phyloP scores from a whole-genome alignment of 1,140 invertebrate genomes.

The Pteromalus puparum region DNA sequence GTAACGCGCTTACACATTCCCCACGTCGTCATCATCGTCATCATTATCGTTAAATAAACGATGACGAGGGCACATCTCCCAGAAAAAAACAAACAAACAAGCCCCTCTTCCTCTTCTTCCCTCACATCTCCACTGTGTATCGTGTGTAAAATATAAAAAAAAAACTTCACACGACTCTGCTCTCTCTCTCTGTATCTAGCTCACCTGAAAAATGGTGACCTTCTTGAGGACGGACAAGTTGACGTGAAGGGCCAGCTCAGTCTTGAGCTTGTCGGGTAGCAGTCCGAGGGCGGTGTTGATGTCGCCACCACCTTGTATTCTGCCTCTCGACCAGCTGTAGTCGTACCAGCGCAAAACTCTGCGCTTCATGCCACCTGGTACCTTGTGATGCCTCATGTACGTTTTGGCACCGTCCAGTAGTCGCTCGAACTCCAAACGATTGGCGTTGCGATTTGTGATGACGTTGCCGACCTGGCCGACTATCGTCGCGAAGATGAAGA shows the following conservation, averaged over 20 bases:
- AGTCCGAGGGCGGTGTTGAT: conserved; percentile 95
- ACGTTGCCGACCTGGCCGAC: conserved; percentile 98
- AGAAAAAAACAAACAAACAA: neutral
- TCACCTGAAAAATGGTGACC: conserved; percentile 80
- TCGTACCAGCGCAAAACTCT: conserved; percentile 97
- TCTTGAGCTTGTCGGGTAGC: conserved; percentile 96
- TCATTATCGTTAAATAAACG: conserved; percentile 9
- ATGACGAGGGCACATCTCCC: neutral
- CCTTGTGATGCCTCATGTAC: conserved; percentile 98
- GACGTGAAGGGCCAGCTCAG: conserved; percentile 95
- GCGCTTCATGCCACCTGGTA: conserved; percentile 95
- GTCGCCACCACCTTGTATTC: conserved; percentile 95
- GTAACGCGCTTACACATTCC: neutral
- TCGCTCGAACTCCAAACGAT: conserved; percentile 95
- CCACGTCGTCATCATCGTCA: neutral
- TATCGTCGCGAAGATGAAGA: conserved; percentile 98
- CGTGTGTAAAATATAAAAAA: neutral
- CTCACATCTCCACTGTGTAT: neutral
- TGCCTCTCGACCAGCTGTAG: conserved; percentile 97
- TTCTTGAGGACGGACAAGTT: conserved; percentile 97
- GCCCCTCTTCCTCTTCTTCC: neutral
- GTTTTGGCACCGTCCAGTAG: conserved; percentile 96
- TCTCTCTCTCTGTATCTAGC: conserved; percentile 30
- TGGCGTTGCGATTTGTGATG: conserved; percentile 98
- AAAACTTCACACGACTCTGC: neutral